Evolutionary conservation across 2,888 invertebrate species (phyloP), one percentile per base, ranked within the genome.

Genomic region (Melinopterus prodromus): DNA sequence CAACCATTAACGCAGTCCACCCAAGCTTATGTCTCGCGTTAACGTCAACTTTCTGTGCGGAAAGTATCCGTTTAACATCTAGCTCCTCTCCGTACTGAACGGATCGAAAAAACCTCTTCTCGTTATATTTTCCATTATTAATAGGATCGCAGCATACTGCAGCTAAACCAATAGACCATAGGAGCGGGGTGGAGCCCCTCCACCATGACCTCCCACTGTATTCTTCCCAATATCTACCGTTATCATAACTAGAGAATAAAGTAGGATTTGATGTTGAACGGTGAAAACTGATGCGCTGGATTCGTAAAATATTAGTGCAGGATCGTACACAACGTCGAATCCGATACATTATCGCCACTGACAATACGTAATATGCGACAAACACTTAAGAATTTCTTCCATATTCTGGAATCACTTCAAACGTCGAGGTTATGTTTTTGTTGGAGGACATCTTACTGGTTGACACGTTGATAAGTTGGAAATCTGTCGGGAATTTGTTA

Each of bases 1-100:
- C 97, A 76, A 94, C 93, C 90, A 97, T 96, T 53, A 98, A 90
- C 36, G 96, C 93, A 14, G 96, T 96, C 97, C 98, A 98, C 77
- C 98, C 98, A 75, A 97, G 90, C 36, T 91, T 85, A 90, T 97
- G 97, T 14, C 94, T 91, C 76, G 89, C 87, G 90, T 97, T 96
- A 0, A 94, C 91, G 85, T 93, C 91, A 14, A 91, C 86, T 70
- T 91, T 91, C 78, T 90, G 89, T 9, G 89, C 88, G 26, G 90
- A 86, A 72, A 90, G 86, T 86, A 91, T 84, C 78, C 87, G 88
- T 71, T 76, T 80, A 79, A 72, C 81, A 79, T 81, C 80, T 80
- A 72, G 16, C 35, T 76, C 6, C 78, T 74, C 87, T 26, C 92
- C 92, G 86, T 89, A 90, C 82, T 91, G 91, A 16, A 90, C 90